A percentile compares a stretch with the other conserved stretches of the same genome.
These are phyloP conservation scores for Callyntrura sp. DNA, from an alignment of 2,888 invertebrate species.

Conservation along the genomic window DNA sequence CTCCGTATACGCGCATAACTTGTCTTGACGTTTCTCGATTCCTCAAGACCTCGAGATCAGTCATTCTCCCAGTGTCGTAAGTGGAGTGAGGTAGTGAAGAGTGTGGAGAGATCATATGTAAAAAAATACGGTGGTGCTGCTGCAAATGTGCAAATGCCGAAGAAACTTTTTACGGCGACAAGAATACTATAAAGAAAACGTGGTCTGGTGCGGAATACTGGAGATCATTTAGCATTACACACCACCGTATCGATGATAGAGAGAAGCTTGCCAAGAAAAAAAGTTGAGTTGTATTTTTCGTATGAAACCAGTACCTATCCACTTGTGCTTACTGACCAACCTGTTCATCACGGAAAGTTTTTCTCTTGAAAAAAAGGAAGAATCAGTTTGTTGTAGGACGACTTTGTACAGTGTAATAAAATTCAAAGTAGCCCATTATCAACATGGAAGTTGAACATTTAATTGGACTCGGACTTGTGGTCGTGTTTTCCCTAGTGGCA, in stretches of 20 bases:
- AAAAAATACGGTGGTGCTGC: background rate
- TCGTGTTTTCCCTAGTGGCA: slow-evolving; percentile 43
- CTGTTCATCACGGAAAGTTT: background rate
- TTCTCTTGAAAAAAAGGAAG: background rate
- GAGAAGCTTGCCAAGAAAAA: slow-evolving; percentile 32
- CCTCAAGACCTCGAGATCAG: background rate
- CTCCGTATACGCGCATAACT: background rate
- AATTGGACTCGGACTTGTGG: slow-evolving; percentile 50
- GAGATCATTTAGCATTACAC: background rate
- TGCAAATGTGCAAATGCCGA: background rate
- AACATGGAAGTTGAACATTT: slow-evolving; percentile 65
- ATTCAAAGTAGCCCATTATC: background rate
- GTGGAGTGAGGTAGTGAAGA: background rate
- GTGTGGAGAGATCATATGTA: background rate
- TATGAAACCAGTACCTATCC: background rate
- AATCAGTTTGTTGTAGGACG: background rate
- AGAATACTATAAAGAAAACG: background rate
- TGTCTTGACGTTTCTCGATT: slow-evolving; percentile 30
- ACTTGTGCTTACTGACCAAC: background rate
- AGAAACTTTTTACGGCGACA: background rate
- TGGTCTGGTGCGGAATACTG: background rate
- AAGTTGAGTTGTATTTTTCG: background rate
- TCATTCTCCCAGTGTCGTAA: background rate
- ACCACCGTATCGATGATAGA: background rate
- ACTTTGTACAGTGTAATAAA: background rate